A percentile compares a stretch with the other conserved stretches of the same genome.
phyloP scores from a whole-genome alignment of 2,113 vertebrate genomes.

The Gavia stellata region DNA sequence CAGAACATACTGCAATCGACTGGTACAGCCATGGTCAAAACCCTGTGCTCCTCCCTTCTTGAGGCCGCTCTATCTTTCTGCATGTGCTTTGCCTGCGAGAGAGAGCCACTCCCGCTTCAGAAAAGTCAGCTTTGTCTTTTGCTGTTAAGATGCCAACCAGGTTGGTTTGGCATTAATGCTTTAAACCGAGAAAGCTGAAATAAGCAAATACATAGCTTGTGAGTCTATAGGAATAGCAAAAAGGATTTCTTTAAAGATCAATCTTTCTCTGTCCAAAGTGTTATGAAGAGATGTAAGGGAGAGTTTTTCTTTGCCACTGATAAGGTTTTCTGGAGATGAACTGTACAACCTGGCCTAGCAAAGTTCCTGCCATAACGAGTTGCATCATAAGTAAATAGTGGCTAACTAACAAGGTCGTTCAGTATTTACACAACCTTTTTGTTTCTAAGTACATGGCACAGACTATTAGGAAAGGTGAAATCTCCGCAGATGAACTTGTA shows the following conservation, averaged over 20 bases:
- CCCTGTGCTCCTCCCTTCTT: neutral
- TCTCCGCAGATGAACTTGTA: neutral
- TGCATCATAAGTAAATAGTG: neutral
- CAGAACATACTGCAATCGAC: neutral
- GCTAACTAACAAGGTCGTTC: neutral
- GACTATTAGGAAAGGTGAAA: neutral
- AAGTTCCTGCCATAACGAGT: neutral
- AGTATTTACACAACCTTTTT: neutral
- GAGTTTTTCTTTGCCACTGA: neutral
- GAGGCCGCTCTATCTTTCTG: neutral
- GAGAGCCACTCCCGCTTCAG: neutral
- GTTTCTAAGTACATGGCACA: neutral
- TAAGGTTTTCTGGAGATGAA: neutral
- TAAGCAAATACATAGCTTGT: neutral
- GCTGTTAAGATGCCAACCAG: too few species aligned
- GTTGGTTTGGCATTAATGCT: neutral
- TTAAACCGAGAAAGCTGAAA: neutral
- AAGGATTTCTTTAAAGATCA: neutral
- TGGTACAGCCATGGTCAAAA: neutral
- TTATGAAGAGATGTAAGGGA: neutral
- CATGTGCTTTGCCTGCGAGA: accelerated
- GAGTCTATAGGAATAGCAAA: neutral
- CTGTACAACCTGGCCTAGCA: neutral
- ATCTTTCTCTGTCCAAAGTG: neutral
- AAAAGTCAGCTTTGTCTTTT: neutral